Conservation (phyloP, 37 sponge, comb jelly and placozoan genomes). For the Theonella swinhoei region DNA sequence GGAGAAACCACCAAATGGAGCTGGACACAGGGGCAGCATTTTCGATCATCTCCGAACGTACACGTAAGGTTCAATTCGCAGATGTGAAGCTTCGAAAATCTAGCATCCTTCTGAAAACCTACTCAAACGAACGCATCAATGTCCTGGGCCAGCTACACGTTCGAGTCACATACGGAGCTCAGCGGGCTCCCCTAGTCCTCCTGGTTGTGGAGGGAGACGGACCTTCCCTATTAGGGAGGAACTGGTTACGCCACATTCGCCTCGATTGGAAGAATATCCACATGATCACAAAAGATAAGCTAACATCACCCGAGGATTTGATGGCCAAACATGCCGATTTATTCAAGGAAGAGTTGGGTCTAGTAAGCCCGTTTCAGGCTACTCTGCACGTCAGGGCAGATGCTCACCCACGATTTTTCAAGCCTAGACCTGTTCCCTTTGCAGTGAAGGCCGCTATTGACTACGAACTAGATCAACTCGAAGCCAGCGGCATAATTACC, state of each 20-base stretch:
- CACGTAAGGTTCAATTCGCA: neutral
- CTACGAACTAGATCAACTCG: neutral
- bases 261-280: slow-evolving; percentile 33
- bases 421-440: neutral
- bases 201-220: slow-evolving; percentile 21
- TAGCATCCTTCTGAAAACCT: neutral
- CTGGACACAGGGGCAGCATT: neutral
- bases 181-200: slow-evolving; percentile 1
- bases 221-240: slow-evolving; percentile 8
- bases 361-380: neutral
- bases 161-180: slow-evolving; percentile 6
- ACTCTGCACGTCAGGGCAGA: neutral
- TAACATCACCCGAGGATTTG: neutral
- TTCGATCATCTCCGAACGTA: neutral
- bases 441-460: neutral
- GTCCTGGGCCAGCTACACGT: slow-evolving; percentile 25
- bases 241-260: slow-evolving; percentile 8
- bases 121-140: slow-evolving; percentile 10
- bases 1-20: neutral
- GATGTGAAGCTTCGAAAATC: neutral
- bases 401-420: neutral
- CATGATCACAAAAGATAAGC: neutral
- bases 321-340: neutral
- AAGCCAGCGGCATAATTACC: neutral
- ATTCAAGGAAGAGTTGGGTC: neutral